phyloP scores from a whole-genome alignment of 35 echinoderm and acorn worm species.

The Acanthaster planci region DNA sequence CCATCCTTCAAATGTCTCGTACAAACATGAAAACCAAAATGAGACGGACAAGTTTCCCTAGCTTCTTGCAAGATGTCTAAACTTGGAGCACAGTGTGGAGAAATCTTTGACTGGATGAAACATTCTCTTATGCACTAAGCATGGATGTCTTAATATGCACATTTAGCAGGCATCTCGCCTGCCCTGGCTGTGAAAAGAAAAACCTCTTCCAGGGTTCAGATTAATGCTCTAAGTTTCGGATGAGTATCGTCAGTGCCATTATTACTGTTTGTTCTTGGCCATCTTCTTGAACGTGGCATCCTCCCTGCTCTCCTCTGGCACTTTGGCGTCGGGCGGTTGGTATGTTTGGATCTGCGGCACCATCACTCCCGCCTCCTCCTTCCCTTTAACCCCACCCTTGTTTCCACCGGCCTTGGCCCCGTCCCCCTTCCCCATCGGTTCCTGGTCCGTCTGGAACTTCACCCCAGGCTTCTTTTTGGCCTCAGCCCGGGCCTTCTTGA shows the following conservation, averaged over 20 bases:
- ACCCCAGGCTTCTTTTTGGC: slow-evolving; percentile 58
- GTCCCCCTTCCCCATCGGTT: slow-evolving; percentile 44
- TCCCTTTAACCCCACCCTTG: slow-evolving; percentile 49
- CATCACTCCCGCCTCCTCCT: slow-evolving; percentile 23
- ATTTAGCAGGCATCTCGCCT: too few relatives aligned
- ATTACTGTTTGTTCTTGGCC: slow-evolving; percentile 87
- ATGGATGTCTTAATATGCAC: too few relatives aligned
- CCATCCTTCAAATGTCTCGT: too few relatives aligned
- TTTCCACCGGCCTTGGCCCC: background rate
- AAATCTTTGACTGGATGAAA: too few relatives aligned
- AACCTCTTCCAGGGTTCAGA: too few relatives aligned
- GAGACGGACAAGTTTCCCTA: too few relatives aligned
- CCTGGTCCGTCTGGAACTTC: slow-evolving; percentile 63
- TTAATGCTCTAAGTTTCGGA: too few relatives aligned
- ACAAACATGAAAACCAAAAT: too few relatives aligned
- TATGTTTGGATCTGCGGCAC: slow-evolving; percentile 1
- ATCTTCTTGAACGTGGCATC: slow-evolving; percentile 82
- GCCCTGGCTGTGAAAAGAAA: too few relatives aligned
- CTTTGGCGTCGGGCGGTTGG: background rate
- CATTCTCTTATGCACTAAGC: too few relatives aligned
- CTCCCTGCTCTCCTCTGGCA: slow-evolving; percentile 33
- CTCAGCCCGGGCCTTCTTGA: slow-evolving; percentile 63
- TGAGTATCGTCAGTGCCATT: background rate
- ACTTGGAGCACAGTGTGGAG: too few relatives aligned
- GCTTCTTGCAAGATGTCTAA: too few relatives aligned